A percentile compares a stretch with the other conserved stretches of the same genome.
Evolutionary conservation across 2,113 vertebrate genomes (phyloP).

Genomic region (Rhynchopsitta pachyrhyncha): DNA sequence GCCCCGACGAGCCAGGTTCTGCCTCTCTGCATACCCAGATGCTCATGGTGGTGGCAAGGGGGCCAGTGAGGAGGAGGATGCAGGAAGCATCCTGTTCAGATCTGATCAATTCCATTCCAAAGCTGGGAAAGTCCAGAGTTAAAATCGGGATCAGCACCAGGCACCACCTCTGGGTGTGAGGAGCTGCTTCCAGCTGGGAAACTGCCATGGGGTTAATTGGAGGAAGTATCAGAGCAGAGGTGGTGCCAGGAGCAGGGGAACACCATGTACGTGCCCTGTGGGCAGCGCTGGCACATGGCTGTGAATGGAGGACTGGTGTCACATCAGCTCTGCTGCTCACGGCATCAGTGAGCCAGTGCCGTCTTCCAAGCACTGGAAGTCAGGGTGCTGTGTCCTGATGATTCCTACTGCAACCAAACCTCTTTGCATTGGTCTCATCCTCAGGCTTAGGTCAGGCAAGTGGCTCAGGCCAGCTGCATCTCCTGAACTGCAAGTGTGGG

Average conservation of each 20-base stretch:
- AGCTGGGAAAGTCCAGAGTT: not conserved
- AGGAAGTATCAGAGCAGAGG: not conserved
- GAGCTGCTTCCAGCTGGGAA: not conserved
- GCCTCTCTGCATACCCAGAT: not conserved
- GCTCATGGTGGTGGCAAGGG: no score
- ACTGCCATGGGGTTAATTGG: not conserved
- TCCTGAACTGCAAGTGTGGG: not conserved
- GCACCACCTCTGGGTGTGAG: not conserved
- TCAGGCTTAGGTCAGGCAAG: not conserved
- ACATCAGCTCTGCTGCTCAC: not conserved
- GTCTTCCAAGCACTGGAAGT: not conserved
- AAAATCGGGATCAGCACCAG: not conserved
- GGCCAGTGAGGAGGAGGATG: not conserved
- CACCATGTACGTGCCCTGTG: accelerated
- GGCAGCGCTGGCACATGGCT: not conserved
- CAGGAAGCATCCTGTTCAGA: not conserved
- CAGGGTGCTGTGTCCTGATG: accelerated
- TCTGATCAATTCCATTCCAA: not conserved
- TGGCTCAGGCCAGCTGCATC: not conserved
- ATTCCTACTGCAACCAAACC: not conserved
- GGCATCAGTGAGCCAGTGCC: accelerated
- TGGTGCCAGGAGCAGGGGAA: not conserved
- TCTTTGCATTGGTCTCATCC: accelerated
- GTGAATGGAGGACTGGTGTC: accelerated
- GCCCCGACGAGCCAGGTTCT: not conserved